Evolutionary conservation across 2,113 vertebrate genomes (phyloP), one percentile per base, ranked within the genome.

Genomic region (Scopus umbretta): DNA sequence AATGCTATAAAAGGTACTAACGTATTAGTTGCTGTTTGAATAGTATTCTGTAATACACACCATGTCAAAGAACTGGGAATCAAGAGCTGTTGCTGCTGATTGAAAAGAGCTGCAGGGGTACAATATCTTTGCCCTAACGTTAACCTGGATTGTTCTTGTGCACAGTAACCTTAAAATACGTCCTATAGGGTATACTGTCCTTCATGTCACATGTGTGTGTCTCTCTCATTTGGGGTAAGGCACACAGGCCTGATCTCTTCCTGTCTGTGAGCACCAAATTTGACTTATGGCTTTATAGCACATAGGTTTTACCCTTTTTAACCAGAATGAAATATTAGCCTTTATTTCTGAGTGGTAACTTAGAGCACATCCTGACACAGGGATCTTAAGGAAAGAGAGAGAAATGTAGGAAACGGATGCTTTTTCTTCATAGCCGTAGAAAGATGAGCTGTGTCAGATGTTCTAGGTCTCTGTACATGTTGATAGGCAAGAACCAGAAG

Each of bases 101-200:
- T 80, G n/a, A 4, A 55, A 71, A 70, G 82, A 83, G 49, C 30
- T 49, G 12, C 4, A 4, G 36, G 16, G 34, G 11, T n/a, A 10
- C 19, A 18, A 19, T 21, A 13, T 8, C 58, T 36, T 87, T 47
- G 27, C 71, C 32, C 34, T 20, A 7, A 36, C 1, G 19, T 21
- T 67, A 16, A 74, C 30, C 58, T 16, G 34, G 13, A 6, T 9
- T 22, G 32, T 29, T 45, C 40, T 36, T 34, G 12, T 36, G 71
- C 43, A 23, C 45, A 42, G 42, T 10, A 34, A 76, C 42, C 29
- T 63, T 82, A 36, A 27, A 53, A 62, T 0, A 6, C 2, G 1
- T 27, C 70, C 40, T 32, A 0, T 0, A 66, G 71, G 12, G 4
- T 26, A 3, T 7, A 4, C 0, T 1, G 38, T 16, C 56, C 62